Percentiles rank a stretch among this genome's conserved stretches.
These are phyloP conservation scores for Drosophila punjabiensis DNA, from an alignment of 1,140 invertebrate species.

Conservation along the genomic window DNA sequence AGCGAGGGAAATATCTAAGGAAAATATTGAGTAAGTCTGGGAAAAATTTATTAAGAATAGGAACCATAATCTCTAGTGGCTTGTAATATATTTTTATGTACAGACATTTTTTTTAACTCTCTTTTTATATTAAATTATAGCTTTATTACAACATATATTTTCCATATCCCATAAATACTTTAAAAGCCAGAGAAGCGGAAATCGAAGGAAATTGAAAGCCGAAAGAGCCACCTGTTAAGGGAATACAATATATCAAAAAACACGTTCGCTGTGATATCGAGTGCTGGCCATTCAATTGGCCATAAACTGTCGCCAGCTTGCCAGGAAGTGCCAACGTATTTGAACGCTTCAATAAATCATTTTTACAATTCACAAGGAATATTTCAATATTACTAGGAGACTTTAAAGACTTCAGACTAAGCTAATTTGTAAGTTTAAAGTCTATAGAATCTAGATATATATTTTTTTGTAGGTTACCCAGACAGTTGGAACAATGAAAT, in stretches of 20 bases:
- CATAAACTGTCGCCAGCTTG: slow-evolving; percentile 56
- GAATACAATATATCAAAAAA: slow-evolving; percentile 55
- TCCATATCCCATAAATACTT: slow-evolving; percentile 5
- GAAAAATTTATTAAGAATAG: neutral
- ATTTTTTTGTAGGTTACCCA: slow-evolving; percentile 14
- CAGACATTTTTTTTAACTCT: neutral
- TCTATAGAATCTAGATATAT: neutral
- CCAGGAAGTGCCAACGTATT: slow-evolving; percentile 63
- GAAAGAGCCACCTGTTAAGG: slow-evolving; percentile 72
- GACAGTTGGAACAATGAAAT: neutral
- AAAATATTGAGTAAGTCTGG: neutral
- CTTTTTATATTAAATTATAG: neutral
- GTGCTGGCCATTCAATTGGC: slow-evolving; percentile 35
- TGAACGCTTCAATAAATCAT: slow-evolving; percentile 71
- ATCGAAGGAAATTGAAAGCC: slow-evolving; percentile 39
- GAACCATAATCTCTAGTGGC: neutral
- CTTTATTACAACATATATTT: neutral
- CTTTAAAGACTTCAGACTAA: neutral
- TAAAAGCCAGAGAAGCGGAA: slow-evolving; percentile 25
- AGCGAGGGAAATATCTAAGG: neutral
- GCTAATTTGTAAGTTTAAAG: slow-evolving; percentile 14
- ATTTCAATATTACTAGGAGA: neutral
- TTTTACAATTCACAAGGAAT: slow-evolving; percentile 26
- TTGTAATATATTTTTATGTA: neutral
- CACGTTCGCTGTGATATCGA: slow-evolving; percentile 32